A percentile compares a stretch with the other conserved stretches of the same genome.
Evolutionary conservation across 2,888 invertebrate species (phyloP).

Genomic region (Pogonocherus hispidulus): DNA sequence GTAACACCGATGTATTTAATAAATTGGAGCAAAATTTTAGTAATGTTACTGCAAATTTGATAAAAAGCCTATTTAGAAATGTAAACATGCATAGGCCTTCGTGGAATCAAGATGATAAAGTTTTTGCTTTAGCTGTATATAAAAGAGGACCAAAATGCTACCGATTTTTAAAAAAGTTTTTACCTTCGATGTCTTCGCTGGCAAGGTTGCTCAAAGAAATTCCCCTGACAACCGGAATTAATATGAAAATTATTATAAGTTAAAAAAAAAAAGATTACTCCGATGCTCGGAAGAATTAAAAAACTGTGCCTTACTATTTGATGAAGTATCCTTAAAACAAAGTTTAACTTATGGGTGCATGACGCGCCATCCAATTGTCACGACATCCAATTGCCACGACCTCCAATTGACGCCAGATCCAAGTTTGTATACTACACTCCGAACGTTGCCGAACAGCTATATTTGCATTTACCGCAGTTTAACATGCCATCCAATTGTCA

Average conservation of each 20-base stretch:
- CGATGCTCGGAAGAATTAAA: background rate
- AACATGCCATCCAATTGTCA: too few species aligned
- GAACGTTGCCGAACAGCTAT: too few species aligned
- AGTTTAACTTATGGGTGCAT: background rate
- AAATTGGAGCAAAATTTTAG: background rate
- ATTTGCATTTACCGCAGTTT: too few species aligned
- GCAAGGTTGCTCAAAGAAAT: background rate
- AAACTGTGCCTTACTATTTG: constrained; percentile 6
- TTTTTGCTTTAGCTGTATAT: constrained; percentile 9
- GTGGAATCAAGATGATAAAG: background rate
- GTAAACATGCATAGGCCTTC: background rate
- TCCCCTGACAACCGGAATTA: background rate
- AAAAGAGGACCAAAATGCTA: constrained; percentile 12
- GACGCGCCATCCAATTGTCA: too few species aligned
- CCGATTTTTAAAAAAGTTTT: background rate
- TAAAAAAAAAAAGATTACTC: background rate
- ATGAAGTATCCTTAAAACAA: background rate
- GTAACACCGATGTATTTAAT: background rate
- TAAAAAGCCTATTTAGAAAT: background rate
- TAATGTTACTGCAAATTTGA: background rate
- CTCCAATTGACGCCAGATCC: too few species aligned
- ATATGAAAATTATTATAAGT: background rate
- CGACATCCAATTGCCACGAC: too few species aligned
- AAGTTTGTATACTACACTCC: too few species aligned
- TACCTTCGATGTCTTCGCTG: background rate